These are phyloP conservation scores for Heterotis niloticus DNA, from an alignment of 2,113 vertebrate genomes.

Conservation along the genomic window DNA sequence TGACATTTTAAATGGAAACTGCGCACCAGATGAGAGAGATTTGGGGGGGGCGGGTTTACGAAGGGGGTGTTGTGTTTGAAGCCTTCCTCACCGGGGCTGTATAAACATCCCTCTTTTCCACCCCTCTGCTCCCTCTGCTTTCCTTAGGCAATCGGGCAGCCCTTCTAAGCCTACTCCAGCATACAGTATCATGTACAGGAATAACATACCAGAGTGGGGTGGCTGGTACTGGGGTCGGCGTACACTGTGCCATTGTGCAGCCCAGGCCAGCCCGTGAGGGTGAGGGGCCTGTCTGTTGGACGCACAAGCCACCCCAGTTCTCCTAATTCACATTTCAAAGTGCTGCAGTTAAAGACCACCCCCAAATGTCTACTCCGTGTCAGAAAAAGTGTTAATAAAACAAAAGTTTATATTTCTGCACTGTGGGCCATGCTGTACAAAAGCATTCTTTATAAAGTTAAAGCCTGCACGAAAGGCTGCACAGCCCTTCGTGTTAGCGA, in stretches of 20 bases:
- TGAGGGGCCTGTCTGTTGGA: conserved; percentile 45
- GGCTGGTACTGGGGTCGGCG: conserved; percentile 44
- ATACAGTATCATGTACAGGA: conserved; percentile 62
- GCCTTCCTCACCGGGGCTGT: conserved; percentile 63
- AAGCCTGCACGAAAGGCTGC: conserved; percentile 40
- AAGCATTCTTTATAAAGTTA: conserved; percentile 33
- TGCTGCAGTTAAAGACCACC: too few species aligned
- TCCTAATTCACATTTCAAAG: too few species aligned
- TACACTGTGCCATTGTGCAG: conserved; percentile 62
- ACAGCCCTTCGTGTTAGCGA: conserved; percentile 13
- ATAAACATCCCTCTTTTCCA: conserved; percentile 67
- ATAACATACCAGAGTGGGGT: conserved; percentile 59
- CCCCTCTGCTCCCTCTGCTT: conserved; percentile 49
- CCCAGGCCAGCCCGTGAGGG: conserved; percentile 40
- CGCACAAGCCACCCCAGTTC: conserved; percentile 46
- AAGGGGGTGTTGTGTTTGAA: conserved; percentile 56
- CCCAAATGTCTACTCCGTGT: too few species aligned
- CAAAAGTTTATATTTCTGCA: conserved; percentile 34
- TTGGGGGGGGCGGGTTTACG: conserved; percentile 45
- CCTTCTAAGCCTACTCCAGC: conserved; percentile 43
- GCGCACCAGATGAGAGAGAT: conserved; percentile 69
- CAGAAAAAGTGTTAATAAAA: conserved; percentile 47
- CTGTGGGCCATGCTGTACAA: conserved; percentile 45
- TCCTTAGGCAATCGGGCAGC: conserved; percentile 55
- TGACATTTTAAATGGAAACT: conserved; percentile 74